Conservation (phyloP, 2,888 invertebrate species). For the Synanthedon vespiformis region DNA sequence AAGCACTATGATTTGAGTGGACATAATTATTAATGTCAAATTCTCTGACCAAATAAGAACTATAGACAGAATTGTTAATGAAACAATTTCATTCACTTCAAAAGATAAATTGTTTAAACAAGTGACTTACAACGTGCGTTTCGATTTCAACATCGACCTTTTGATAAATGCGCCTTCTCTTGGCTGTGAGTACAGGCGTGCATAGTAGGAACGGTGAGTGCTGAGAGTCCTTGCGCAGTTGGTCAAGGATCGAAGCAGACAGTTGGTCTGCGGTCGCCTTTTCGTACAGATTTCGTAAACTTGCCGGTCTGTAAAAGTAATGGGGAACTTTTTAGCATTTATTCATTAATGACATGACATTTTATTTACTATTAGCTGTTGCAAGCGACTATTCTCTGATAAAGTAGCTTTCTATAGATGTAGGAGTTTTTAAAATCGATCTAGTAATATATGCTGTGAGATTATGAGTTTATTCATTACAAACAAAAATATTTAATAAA, state of each 20-base stretch:
- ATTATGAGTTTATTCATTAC: too few relatives aligned
- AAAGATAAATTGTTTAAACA: not conserved
- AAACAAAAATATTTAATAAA: too few relatives aligned
- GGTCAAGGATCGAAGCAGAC: constrained; percentile 74
- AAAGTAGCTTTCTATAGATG: too few relatives aligned
- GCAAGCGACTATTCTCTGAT: too few relatives aligned
- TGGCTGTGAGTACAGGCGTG: constrained; percentile 83
- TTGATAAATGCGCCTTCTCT: constrained; percentile 75
- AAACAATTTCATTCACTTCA: not conserved
- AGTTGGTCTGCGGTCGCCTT: constrained; percentile 78
- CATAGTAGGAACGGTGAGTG: constrained; percentile 81
- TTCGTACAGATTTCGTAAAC: constrained; percentile 82
- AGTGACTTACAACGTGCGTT: constrained; percentile 82
- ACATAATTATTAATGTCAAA: too few relatives aligned
- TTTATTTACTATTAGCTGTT: not conserved
- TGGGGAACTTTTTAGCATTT: not conserved
- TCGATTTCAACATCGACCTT: constrained; percentile 87
- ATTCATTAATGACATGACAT: not conserved
- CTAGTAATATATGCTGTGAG: too few relatives aligned
- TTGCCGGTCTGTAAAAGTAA: constrained; percentile 71
- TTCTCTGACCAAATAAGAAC: too few relatives aligned
- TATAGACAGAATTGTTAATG: not conserved
- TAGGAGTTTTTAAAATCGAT: too few relatives aligned
- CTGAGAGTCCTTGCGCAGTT: constrained; percentile 72
- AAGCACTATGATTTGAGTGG: too few relatives aligned